These are phyloP conservation scores for Zosterops borbonicus DNA, from an alignment of 2,113 vertebrate genomes.

Conservation along the genomic window DNA sequence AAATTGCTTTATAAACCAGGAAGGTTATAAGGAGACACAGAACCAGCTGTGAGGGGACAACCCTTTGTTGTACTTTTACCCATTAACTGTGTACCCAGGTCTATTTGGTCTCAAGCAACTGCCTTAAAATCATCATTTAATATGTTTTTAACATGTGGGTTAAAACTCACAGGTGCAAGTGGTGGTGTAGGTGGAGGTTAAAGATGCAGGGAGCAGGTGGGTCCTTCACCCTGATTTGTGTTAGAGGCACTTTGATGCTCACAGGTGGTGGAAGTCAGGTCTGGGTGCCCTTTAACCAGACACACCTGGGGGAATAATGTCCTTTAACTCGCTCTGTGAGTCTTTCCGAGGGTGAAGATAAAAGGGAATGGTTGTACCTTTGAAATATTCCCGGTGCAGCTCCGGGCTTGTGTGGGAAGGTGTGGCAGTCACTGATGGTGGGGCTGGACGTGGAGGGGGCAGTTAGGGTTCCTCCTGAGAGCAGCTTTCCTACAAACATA, in stretches of 20 bases:
- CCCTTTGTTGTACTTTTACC: neutral
- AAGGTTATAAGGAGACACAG: neutral
- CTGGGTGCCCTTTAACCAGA: neutral
- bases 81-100: rapidly evolving
- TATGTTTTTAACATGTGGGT: neutral
- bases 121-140: neutral
- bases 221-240: neutral
- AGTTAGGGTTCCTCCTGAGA: neutral
- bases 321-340: neutral
- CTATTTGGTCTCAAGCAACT: neutral
- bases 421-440: no score
- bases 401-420: rapidly evolving
- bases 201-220: neutral
- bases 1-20: neutral
- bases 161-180: neutral
- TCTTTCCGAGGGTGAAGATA: neutral
- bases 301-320: neutral
- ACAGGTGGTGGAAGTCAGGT: neutral
- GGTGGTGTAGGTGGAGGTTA: rapidly evolving
- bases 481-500: neutral
- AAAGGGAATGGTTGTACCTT: neutral
- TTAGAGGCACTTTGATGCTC: neutral
- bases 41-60: neutral
- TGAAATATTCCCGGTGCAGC: neutral
- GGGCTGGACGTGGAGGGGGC: neutral